Percentiles rank a stretch among this genome's conserved stretches.
These are phyloP conservation scores for Oreochromis grahami DNA, from an alignment of 2,797 vertebrate species.

Conservation along the genomic window DNA sequence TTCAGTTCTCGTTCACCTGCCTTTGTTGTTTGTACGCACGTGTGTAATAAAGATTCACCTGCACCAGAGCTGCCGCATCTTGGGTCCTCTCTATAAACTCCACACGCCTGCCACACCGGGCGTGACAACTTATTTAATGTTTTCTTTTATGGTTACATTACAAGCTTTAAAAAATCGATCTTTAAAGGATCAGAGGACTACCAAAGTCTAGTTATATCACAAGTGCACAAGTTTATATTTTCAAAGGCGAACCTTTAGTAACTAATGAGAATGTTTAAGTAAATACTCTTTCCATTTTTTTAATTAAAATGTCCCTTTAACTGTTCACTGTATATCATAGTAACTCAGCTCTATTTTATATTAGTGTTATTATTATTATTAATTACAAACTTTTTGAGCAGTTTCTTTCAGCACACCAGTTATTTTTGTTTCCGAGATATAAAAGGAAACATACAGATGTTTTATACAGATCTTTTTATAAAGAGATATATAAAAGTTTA, in stretches of 20 bases:
- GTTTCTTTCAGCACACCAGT: neutral
- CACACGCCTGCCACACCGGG: no score
- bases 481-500: neutral
- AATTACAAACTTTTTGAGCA: neutral
- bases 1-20: no score
- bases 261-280: neutral
- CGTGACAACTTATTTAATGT: neutral
- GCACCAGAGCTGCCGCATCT: no score
- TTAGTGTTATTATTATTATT: neutral
- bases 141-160: neutral
- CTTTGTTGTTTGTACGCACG: no score
- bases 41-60: no score
- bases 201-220: neutral
- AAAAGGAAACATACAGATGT: neutral
- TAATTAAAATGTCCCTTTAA: neutral
- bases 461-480: neutral
- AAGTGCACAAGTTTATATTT: neutral
- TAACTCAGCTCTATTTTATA: neutral
- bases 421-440: conserved; percentile 1
- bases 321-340: neutral
- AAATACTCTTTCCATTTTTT: neutral
- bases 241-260: neutral
- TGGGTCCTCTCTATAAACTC: no score
- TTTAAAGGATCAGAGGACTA: neutral
- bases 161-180: neutral